A percentile compares a stretch with the other conserved stretches of the same genome.
These are phyloP conservation scores for Herminia tarsipennalis DNA, from an alignment of 2,888 invertebrate species.

Conservation along the genomic window DNA sequence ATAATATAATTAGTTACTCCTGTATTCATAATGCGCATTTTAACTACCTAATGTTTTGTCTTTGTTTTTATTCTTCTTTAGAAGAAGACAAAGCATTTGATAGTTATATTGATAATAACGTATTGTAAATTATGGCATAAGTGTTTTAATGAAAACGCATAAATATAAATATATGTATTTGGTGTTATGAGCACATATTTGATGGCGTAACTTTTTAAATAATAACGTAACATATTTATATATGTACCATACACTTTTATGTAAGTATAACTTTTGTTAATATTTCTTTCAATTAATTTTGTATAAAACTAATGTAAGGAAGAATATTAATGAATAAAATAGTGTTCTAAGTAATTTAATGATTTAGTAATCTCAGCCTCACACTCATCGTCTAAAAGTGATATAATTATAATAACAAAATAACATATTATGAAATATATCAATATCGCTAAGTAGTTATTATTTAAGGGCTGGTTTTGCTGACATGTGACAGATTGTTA, in stretches of 20 bases:
- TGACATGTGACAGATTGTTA: slow-evolving; percentile 17
- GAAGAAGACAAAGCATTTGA: too few relatives aligned
- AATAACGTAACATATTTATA: neutral
- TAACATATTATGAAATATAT: slow-evolving; percentile 15
- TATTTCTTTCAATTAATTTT: neutral
- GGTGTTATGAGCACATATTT: slow-evolving; percentile 7
- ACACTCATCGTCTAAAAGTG: slow-evolving; percentile 44
- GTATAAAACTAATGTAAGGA: too few relatives aligned
- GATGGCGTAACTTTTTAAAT: neutral
- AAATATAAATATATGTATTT: slow-evolving; percentile 5
- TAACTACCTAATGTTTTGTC: too few relatives aligned
- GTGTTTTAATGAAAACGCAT: neutral
- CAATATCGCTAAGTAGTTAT: slow-evolving; percentile 6
- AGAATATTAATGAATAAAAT: neutral
- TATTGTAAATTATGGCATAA: neutral
- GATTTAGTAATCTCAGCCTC: slow-evolving; percentile 37
- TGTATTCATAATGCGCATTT: too few relatives aligned
- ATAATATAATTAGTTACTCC: too few relatives aligned
- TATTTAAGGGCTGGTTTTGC: slow-evolving; percentile 7
- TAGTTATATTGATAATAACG: too few relatives aligned
- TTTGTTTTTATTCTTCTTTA: too few relatives aligned
- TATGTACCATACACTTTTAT: slow-evolving; percentile 2
- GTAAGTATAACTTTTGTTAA: neutral
- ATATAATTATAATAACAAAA: slow-evolving; percentile 35
- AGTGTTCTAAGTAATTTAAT: slow-evolving; percentile 6